Evolutionary conservation across 2,113 vertebrate genomes (phyloP), one percentile per base, ranked within the genome.

Genomic region (Tragelaphus buxtoni): DNA sequence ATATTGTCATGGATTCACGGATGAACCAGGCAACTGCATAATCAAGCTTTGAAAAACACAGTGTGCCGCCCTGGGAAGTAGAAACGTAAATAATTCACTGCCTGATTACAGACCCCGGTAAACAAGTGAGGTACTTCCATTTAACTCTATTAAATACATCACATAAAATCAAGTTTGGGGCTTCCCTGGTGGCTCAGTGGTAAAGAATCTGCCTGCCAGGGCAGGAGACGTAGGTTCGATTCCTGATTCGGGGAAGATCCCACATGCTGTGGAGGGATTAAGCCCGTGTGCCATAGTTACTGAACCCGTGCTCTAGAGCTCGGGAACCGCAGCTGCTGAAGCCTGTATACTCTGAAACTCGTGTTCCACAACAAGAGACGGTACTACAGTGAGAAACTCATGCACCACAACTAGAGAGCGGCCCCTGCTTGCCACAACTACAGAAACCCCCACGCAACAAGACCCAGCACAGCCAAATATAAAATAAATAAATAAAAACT

Each of bases 11-110:
- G 26, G 99, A 99, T 98, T 99, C 99, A 47, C 99, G 98, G 99
- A 99, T 99, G 99, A 99, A 99, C 99, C 99, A 99, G 56, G 99
- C 99, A 39, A 99, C 99, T 0, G 99, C 99, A 74, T 99, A 99
- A 99, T 99, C 99, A 98, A 99, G 98, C 99, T 99, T 99, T 9
- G 99, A 99, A 98, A 99, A 99, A 97, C 99, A 99, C 74, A 99
- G 99, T 7, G 99, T 97, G 9, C 99, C 99, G 58, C 99, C 99
- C 99, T 99, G 94, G 76, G 88, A 97, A 98, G 93, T 32, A 93
- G 20, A 97, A 51, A 82, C 53, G 93, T 26, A 32, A 81, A 97
- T 30, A 60, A 88, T 24, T 92, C 32, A n/a, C 61, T 58, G 42
- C 45, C 26, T 87, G 49, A 89, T 47, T 65, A 72, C 24, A 63